Percentiles rank a stretch among this genome's conserved stretches.
These are phyloP conservation scores for Hoplostethus atlanticus DNA, from an alignment of 2,797 vertebrate genomes.

Conservation along the genomic window DNA sequence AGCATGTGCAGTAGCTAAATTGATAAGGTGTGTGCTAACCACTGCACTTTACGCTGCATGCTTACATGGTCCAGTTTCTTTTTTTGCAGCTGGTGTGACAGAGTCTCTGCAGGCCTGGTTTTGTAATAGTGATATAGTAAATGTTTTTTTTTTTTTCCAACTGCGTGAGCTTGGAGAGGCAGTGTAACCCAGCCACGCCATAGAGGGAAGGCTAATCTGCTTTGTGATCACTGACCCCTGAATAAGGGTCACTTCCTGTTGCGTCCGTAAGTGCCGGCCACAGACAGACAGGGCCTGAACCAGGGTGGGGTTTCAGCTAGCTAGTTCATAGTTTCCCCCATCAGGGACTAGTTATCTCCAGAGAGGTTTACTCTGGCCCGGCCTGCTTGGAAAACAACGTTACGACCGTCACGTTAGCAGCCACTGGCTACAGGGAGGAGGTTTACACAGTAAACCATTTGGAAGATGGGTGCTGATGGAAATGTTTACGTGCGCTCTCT, in stretches of 20 bases:
- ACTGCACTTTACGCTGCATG: constrained; percentile 12
- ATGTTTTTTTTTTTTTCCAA: constrained; percentile 18
- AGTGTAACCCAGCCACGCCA: not conserved
- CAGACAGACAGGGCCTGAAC: constrained; percentile 60
- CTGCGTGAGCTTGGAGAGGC: not conserved
- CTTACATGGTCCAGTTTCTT: constrained; percentile 7
- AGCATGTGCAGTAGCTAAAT: constrained; percentile 29
- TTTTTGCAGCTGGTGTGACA: constrained; percentile 2
- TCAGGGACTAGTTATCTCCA: constrained; percentile 42
- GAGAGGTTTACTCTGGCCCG: constrained; percentile 58
- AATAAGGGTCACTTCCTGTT: constrained; percentile 64
- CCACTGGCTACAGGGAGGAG: constrained; percentile 42
- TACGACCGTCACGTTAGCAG: constrained; percentile 65
- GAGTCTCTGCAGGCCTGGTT: not conserved
- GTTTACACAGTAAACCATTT: constrained; percentile 60
- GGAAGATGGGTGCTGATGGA: constrained; percentile 58
- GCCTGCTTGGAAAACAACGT: constrained; percentile 56
- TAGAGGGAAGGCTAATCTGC: constrained; percentile 38
- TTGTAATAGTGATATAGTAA: not conserved
- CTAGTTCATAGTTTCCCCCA: constrained; percentile 49
- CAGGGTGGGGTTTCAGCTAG: constrained; percentile 60
- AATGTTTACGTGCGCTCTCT: constrained; percentile 59
- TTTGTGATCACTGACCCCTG: constrained; percentile 39
- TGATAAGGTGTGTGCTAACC: constrained; percentile 44
- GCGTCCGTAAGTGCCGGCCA: constrained; percentile 50